Percentiles rank a stretch among this genome's conserved stretches.
phyloP scores from a whole-genome alignment of 2,797 vertebrate genomes.

The Vespertilio murinus region DNA sequence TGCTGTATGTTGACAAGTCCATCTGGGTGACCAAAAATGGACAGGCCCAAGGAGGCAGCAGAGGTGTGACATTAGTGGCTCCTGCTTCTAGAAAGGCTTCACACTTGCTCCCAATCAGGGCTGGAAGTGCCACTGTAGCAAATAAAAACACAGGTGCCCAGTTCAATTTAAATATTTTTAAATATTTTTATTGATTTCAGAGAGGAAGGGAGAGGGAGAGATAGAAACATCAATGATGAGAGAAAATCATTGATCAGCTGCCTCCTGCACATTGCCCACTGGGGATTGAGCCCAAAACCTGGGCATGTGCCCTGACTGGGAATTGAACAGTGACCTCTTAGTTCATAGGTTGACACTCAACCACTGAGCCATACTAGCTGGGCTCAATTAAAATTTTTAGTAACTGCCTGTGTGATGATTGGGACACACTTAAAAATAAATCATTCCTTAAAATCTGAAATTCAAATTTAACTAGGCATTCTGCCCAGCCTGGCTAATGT shows the following conservation, averaged over 20 bases:
- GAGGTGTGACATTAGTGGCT: no score
- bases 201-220: no score
- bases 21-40: not conserved
- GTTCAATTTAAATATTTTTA: not conserved
- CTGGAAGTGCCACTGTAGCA: not conserved
- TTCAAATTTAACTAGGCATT: not conserved
- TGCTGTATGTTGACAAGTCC: not conserved
- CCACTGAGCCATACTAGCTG: no score
- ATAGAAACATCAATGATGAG: no score
- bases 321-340: no score
- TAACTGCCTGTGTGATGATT: not conserved
- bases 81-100: not conserved
- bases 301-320: no score
- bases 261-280: no score
- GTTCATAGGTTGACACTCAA: no score
- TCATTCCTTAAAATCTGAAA: not conserved
- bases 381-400: not conserved
- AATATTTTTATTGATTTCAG: no score
- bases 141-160: not conserved
- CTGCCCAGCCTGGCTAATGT: no score
- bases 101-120: not conserved
- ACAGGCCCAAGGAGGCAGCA: not conserved
- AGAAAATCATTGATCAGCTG: no score
- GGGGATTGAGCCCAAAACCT: no score
- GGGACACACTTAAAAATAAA: not conserved